Percentiles rank a stretch among this genome's conserved stretches.
Evolutionary conservation across 2,888 invertebrate species (phyloP).

Genomic region (Actias luna): DNA sequence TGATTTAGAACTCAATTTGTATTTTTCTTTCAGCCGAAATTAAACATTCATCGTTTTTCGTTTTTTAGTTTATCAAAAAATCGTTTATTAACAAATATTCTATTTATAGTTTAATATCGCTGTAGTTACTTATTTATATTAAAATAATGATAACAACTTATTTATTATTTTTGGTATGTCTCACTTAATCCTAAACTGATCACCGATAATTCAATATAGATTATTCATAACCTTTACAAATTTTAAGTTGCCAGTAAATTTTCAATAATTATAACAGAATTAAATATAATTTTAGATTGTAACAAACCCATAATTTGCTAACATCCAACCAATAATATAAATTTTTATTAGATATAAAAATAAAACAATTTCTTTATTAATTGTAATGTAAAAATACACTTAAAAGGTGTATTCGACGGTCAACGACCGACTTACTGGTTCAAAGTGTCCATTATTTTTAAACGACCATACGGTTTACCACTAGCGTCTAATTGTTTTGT

Average conservation of each 20-base stretch:
- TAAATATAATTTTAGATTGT: not conserved
- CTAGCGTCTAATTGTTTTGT: not conserved
- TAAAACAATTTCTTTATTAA: not conserved
- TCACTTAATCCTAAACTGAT: not conserved
- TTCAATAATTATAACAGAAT: too few species aligned
- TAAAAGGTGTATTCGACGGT: not conserved
- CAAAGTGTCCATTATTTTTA: not conserved
- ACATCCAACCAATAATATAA: not conserved
- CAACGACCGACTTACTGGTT: not conserved
- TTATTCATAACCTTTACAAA: too few species aligned
- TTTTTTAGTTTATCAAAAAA: not conserved
- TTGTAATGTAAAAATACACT: not conserved
- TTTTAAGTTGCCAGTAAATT: not conserved
- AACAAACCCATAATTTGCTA: not conserved
- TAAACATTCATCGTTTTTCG: not conserved
- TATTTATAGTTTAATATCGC: not conserved
- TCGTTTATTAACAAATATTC: not conserved
- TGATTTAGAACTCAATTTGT: not conserved
- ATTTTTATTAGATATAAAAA: not conserved
- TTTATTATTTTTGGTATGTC: not conserved
- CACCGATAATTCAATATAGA: not conserved
- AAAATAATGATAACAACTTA: not conserved
- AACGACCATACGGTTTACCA: not conserved
- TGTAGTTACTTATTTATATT: not conserved
- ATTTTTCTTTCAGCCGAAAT: not conserved